Base-by-base conservation (phyloP, 1,140 invertebrate genomes). In the Cyphomyrmex costatus region DNA sequence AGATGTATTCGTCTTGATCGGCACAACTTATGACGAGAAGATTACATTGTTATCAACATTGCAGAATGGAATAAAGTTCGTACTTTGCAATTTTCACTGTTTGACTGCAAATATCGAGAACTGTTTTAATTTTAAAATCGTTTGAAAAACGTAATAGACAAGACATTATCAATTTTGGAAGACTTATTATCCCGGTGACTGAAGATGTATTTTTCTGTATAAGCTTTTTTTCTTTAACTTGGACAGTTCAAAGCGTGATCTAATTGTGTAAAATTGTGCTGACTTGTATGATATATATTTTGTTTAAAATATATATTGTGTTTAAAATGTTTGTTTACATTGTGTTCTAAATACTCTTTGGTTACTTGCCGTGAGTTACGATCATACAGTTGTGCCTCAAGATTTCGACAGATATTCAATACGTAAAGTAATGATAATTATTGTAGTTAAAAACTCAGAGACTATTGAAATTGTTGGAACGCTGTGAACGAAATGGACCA, bases 401-500 rank as follows among this genome's bases (percentile, higher is more conserved):
- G 83, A 60, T 73, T 73, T 49, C 58, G 68, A 85, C 77, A 71
- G 83, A 91, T 90, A 89, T 91, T 89, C 56, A 71, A 91, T 87
- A 88, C 82, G 87, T 88, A 91, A 88, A 74, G 46, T 84, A 88
- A 83, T 68, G 79, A 61, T 88, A 80, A 91, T 87, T 90, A 89
- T 89, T 68, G 80, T 91, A 88, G 90, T 91, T 88, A 85, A 92
- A 84, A 83, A 78, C 86, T 89, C 91, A 92, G 89, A 91, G 91
- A 92, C 89, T 90, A 91, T 90, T 80, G 85, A 91, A 91, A 84
- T 92, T 90, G 89, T 89, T 90, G 89, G 86, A 89, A 90, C 85
- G 90, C 90, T 93, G 92, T 91, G 91, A 92, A 89, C 80, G 85
- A 92, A 86, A 92, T 92, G 93, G 92, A 93, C 92, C 92, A 93